Conservation (phyloP, 2,888 invertebrate genomes). For the Tuta absoluta region DNA sequence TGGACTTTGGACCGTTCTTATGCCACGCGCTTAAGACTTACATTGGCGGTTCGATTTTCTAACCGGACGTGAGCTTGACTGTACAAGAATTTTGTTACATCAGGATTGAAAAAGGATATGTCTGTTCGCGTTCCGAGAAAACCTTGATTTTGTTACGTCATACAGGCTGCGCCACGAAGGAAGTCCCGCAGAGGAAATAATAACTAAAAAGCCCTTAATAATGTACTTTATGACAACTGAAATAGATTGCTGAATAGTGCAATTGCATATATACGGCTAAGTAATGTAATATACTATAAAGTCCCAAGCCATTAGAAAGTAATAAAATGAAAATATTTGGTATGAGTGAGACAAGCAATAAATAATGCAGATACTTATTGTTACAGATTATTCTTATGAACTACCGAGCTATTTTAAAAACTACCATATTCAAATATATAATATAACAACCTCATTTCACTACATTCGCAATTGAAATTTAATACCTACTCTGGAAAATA, state of each 20-base stretch:
- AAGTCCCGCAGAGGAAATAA: no score
- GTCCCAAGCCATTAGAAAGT: neutral
- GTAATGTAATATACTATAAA: neutral
- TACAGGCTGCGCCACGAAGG: neutral
- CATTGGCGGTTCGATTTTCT: no score
- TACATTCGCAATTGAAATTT: neutral
- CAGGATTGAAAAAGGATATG: constrained; percentile 29
- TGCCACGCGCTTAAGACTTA: no score
- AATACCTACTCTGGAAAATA: no score
- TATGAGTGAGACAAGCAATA: no score
- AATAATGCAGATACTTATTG: neutral
- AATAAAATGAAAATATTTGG: neutral
- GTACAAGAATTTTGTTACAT: constrained; percentile 48
- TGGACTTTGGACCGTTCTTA: no score
- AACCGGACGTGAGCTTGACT: no score
- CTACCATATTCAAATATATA: neutral
- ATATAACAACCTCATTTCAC: neutral
- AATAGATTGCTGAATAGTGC: no score
- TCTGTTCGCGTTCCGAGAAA: constrained; percentile 23
- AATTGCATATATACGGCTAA: no score
- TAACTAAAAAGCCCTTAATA: no score
- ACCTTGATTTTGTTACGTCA: neutral
- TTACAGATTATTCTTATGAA: neutral
- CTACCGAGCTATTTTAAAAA: neutral
- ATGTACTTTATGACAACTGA: no score